Evolutionary conservation across 2,797 vertebrate species (phyloP).

Genomic region (Erethizon dorsatum): DNA sequence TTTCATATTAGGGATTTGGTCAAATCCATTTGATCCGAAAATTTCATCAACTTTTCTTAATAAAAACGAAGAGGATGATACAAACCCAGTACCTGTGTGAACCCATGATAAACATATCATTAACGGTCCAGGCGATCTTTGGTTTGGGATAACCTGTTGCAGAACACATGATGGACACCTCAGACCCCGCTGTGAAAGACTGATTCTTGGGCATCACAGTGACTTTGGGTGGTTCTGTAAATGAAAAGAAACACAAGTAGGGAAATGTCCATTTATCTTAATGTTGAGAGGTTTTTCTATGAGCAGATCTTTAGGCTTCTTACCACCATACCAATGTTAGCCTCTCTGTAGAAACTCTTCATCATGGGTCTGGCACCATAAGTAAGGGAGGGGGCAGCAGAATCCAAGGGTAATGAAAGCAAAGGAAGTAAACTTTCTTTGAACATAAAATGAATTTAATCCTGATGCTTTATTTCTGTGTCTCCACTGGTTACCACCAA

Average conservation of each 20-base stretch:
- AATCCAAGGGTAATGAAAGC: background rate
- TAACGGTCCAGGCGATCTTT: constrained; percentile 94
- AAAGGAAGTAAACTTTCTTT: background rate
- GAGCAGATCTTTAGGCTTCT: background rate
- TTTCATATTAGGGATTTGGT: background rate
- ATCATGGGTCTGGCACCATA: background rate
- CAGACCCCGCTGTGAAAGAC: constrained; percentile 93
- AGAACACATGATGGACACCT: constrained; percentile 94
- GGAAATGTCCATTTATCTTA: background rate
- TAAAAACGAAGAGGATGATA: constrained; percentile 77
- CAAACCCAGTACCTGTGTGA: constrained; percentile 92
- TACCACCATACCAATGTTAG: background rate
- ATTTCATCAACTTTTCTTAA: constrained; percentile 29
- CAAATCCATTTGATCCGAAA: constrained; percentile 18
- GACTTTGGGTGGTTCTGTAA: constrained; percentile 93
- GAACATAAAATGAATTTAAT: background rate
- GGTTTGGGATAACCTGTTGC: constrained; percentile 95
- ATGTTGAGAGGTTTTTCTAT: background rate
- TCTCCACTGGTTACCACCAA: background rate
- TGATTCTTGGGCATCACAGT: constrained; percentile 94
- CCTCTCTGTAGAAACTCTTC: background rate
- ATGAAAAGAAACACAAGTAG: constrained; percentile 62
- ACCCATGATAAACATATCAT: constrained; percentile 94
- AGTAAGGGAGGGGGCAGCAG: background rate
- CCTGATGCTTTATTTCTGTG: background rate